Evolutionary conservation across 1,140 invertebrate genomes (phyloP).

Genomic region (Dufourea novaeangliae): DNA sequence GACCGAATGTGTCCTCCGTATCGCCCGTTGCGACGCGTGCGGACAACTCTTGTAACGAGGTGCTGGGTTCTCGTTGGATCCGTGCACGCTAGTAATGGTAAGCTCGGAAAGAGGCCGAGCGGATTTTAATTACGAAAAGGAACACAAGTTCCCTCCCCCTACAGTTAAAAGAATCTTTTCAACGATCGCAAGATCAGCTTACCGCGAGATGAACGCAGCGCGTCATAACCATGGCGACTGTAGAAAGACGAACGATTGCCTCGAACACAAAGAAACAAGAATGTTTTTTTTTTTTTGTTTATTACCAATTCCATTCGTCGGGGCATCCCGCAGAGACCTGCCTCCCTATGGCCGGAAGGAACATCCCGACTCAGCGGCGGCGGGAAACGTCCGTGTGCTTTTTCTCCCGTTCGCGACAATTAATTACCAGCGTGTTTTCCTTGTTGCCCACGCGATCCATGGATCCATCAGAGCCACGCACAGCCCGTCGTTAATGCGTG

Average conservation of each 20-base stretch:
- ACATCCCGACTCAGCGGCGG: not conserved
- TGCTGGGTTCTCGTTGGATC: not conserved
- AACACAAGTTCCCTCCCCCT: not conserved
- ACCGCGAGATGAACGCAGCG: not conserved
- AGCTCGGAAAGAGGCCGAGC: not conserved
- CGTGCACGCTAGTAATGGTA: slow-evolving; percentile 23
- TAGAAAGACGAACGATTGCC: not conserved
- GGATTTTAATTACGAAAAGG: slow-evolving; percentile 46
- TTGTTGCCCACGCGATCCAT: slow-evolving; percentile 55
- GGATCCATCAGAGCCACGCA: slow-evolving; percentile 55
- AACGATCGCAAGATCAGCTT: slow-evolving; percentile 1
- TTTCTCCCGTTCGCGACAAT: slow-evolving; percentile 42
- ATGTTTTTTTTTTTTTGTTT: slow-evolving; percentile 32
- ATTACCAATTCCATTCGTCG: slow-evolving; percentile 12
- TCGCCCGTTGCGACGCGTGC: slow-evolving; percentile 2
- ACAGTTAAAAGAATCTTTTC: not conserved
- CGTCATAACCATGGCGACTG: not conserved
- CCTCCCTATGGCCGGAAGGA: slow-evolving; percentile 29
- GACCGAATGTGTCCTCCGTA: slow-evolving; percentile 33
- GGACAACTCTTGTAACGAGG: slow-evolving; percentile 55
- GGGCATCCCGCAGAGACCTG: slow-evolving; percentile 4
- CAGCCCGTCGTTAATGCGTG: slow-evolving; percentile 49
- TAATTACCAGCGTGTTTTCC: slow-evolving; percentile 50
- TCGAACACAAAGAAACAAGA: not conserved
- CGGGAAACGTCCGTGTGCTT: not conserved